A percentile compares a stretch with the other conserved stretches of the same genome.
Evolutionary conservation across 2,888 invertebrate genomes (phyloP).

Genomic region (Encarsia formosa): DNA sequence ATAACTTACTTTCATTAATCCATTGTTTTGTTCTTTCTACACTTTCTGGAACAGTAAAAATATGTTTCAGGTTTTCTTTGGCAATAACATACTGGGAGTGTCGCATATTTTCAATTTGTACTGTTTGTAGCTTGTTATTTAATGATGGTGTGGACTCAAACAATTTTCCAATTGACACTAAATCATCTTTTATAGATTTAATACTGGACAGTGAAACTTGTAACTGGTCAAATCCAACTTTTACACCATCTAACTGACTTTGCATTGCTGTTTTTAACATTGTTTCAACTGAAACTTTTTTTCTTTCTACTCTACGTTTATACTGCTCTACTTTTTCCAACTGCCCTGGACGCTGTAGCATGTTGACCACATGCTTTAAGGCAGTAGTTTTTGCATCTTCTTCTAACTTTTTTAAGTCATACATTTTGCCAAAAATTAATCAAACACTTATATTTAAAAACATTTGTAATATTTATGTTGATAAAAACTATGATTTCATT

Average conservation of each 20-base stretch:
- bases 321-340: slow-evolving; percentile 86
- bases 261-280: slow-evolving; percentile 98
- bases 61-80: slow-evolving; percentile 96
- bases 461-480: too few relatives aligned
- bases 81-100: slow-evolving; percentile 98
- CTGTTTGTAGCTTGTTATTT: slow-evolving; percentile 74
- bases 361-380: slow-evolving; percentile 81
- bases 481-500: too few relatives aligned
- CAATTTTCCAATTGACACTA: slow-evolving; percentile 61
- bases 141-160: slow-evolving; percentile 75
- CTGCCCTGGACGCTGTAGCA: slow-evolving; percentile 92
- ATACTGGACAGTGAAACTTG: slow-evolving; percentile 83
- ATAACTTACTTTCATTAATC: slow-evolving; percentile 90
- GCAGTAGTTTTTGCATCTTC: slow-evolving; percentile 74
- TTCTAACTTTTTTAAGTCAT: slow-evolving; percentile 61
- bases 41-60: slow-evolving; percentile 95
- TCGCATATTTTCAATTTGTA: slow-evolving; percentile 87
- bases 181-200: slow-evolving; percentile 55
- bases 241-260: slow-evolving; percentile 94
- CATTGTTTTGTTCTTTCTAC: slow-evolving; percentile 90
- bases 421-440: slow-evolving; percentile 30
- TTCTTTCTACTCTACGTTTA: slow-evolving; percentile 68
- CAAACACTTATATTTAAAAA: too few relatives aligned
- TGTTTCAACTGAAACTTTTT: slow-evolving; percentile 88
- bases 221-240: slow-evolving; percentile 86